These are phyloP conservation scores for Numenius phaeopus DNA, from an alignment of 2,797 vertebrate species.

Conservation along the genomic window DNA sequence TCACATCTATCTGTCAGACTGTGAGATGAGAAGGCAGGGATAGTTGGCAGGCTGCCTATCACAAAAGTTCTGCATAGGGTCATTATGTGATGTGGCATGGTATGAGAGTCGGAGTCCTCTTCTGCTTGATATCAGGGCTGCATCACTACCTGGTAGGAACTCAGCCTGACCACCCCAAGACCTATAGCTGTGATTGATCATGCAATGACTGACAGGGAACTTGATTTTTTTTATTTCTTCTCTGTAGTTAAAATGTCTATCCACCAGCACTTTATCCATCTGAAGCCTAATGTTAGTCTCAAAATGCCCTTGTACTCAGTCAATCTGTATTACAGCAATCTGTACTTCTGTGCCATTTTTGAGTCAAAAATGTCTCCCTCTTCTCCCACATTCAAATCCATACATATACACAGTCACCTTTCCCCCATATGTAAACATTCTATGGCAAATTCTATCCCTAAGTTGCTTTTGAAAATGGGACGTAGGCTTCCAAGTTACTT, in stretches of 20 bases:
- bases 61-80: fast-evolving
- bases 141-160: neutral
- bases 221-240: neutral
- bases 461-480: neutral
- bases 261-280: neutral
- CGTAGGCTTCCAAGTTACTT: neutral
- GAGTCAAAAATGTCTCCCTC: neutral
- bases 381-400: neutral
- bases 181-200: neutral
- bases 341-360: neutral
- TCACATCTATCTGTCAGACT: neutral
- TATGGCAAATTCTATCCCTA: neutral
- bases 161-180: neutral
- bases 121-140: neutral
- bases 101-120: neutral
- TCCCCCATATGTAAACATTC: neutral
- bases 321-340: neutral
- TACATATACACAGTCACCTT: neutral
- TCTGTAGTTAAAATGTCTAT: neutral
- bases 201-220: neutral
- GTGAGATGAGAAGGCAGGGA: neutral
- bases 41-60: neutral
- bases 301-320: neutral
- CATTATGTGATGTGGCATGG: fast-evolving
- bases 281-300: neutral